Evolutionary conservation across 2,888 invertebrate species (phyloP).

Genomic region (Machimus atricapillus): DNA sequence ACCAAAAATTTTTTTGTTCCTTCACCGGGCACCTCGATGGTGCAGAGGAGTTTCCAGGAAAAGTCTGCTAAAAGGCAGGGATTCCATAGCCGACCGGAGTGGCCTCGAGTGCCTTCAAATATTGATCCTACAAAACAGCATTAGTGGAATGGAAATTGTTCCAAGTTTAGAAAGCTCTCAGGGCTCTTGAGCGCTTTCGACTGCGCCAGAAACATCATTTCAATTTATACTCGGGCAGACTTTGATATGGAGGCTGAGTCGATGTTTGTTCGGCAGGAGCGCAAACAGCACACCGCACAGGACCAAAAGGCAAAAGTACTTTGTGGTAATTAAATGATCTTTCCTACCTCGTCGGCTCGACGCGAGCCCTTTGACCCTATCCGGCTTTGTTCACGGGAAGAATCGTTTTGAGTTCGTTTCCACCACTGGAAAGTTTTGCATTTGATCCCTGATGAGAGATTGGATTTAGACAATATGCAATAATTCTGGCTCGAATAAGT

Average conservation of each 20-base stretch:
- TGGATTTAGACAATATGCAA: not conserved
- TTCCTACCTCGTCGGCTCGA: not conserved
- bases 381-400: not conserved
- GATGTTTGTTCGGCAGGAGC: not conserved
- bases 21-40: not conserved
- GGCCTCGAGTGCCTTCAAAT: not conserved
- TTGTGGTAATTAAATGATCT: slow-evolving; percentile 29
- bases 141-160: slow-evolving; percentile 27
- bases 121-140: slow-evolving; percentile 1
- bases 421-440: not conserved
- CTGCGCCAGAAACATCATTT: not conserved
- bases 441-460: not conserved
- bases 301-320: not conserved
- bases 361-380: not conserved
- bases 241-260: not conserved
- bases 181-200: not conserved
- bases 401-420: not conserved
- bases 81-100: not conserved
- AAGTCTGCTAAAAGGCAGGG: not conserved
- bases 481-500: not conserved
- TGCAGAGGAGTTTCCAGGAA: not conserved
- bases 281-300: not conserved
- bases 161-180: slow-evolving; percentile 16
- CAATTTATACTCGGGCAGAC: slow-evolving; percentile 15
- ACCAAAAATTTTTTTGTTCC: not conserved